Conservation (phyloP, 2,113 vertebrate genomes). For the Rana temporaria region DNA sequence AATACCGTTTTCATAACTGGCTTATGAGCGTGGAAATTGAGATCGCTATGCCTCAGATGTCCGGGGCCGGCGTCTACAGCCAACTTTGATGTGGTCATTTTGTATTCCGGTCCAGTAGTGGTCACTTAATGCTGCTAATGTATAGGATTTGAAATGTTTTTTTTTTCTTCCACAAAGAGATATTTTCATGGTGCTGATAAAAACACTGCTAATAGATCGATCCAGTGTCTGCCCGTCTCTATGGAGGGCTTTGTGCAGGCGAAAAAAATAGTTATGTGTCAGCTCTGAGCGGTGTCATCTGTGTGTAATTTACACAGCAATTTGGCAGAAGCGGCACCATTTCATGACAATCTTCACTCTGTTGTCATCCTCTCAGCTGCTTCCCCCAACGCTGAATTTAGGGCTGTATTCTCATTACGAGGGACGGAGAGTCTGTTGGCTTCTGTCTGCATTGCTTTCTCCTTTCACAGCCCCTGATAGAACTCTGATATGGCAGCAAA, state of each 20-base stretch:
- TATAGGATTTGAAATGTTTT: slow-evolving; percentile 16
- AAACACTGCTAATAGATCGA: slow-evolving; percentile 20
- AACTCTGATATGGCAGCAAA: not conserved
- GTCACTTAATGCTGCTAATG: not conserved
- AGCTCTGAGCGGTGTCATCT: slow-evolving; percentile 74
- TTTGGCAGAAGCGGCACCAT: slow-evolving; percentile 75
- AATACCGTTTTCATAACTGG: not conserved
- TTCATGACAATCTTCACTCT: slow-evolving; percentile 75
- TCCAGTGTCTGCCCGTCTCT: slow-evolving; percentile 61
- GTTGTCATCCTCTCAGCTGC: slow-evolving; percentile 77
- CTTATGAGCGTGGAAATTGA: not conserved
- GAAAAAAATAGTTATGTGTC: slow-evolving; percentile 70
- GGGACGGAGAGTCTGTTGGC: slow-evolving; percentile 20
- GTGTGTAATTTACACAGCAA: slow-evolving; percentile 74
- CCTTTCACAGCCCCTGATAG: not conserved
- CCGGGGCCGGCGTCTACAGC: not conserved
- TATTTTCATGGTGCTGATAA: slow-evolving; percentile 5
- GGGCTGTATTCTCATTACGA: slow-evolving; percentile 62
- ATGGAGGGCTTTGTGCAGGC: slow-evolving; percentile 71
- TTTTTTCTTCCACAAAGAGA: slow-evolving; percentile 40
- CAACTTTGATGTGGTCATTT: slow-evolving; percentile 6
- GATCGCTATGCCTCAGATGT: not conserved
- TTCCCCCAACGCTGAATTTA: slow-evolving; percentile 69
- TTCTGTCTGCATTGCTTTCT: not conserved
- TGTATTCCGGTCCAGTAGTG: not conserved